Evolutionary conservation across 2,888 invertebrate genomes (phyloP).

Genomic region (Diadegma fenestrale): DNA sequence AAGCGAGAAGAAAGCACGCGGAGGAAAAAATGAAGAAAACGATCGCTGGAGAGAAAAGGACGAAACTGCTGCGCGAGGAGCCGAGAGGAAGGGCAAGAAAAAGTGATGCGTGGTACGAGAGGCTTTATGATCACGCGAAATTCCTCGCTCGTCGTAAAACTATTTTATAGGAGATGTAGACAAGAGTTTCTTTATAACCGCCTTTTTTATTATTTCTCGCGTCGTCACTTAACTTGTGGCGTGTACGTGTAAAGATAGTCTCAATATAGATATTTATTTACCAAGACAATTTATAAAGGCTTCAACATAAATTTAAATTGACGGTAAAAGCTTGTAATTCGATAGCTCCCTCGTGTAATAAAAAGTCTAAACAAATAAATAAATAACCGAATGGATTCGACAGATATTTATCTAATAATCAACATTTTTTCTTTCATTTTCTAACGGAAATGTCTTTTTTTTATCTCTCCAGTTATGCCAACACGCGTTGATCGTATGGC

Average conservation of each 20-base stretch:
- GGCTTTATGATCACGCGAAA: conserved; percentile 83
- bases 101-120: conserved; percentile 56
- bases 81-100: conserved; percentile 24
- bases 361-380: conserved; percentile 73
- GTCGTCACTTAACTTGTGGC: conserved; percentile 40
- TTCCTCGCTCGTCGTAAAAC: conserved; percentile 83
- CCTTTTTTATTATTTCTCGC: conserved; percentile 39
- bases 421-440: conserved; percentile 4
- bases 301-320: conserved; percentile 78
- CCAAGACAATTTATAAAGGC: conserved; percentile 14
- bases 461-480: conserved; percentile 37
- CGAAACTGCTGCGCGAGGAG: not conserved
- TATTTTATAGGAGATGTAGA: conserved; percentile 83
- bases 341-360: conserved; percentile 37
- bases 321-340: conserved; percentile 81
- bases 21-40: conserved; percentile 10
- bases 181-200: conserved; percentile 77
- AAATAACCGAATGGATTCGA: conserved; percentile 60
- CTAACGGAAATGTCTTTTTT: conserved; percentile 10
- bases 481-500: conserved; percentile 18
- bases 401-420: conserved; percentile 13
- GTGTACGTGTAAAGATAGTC: conserved; percentile 38
- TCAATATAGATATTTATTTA: conserved; percentile 28
- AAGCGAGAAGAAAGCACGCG: not conserved
- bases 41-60: not conserved